phyloP scores from a whole-genome alignment of 2,888 invertebrate genomes.

The Schrankia costaestrigalis region DNA sequence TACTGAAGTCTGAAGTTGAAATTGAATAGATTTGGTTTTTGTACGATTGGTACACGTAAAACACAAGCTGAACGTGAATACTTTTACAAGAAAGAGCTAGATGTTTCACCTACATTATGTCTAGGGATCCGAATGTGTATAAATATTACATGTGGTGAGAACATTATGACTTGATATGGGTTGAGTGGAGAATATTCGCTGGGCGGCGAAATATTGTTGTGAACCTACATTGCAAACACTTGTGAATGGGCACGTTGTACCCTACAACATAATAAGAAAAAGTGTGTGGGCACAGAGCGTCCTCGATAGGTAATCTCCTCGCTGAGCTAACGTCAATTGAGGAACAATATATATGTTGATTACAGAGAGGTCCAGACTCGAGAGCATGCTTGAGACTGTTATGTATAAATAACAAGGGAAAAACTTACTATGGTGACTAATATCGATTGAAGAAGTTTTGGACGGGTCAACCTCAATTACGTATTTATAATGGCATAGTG shows the following conservation, averaged over 20 bases:
- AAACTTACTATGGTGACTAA: no score
- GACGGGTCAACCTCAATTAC: no score
- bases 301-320: slow-evolving; percentile 1
- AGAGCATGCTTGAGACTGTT: no score
- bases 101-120: slow-evolving; percentile 8
- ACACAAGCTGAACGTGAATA: slow-evolving; percentile 1
- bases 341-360: not conserved
- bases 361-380: not conserved
- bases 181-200: slow-evolving; percentile 13
- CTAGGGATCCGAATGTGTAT: slow-evolving; percentile 8
- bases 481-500: no score
- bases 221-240: slow-evolving; percentile 5
- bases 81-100: slow-evolving; percentile 4
- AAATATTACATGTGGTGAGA: slow-evolving; percentile 14
- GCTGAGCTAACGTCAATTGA: not conserved
- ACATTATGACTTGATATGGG: slow-evolving; percentile 10
- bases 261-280: slow-evolving; percentile 21
- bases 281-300: slow-evolving; percentile 15
- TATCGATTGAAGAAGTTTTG: no score
- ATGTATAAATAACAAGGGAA: no score
- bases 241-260: slow-evolving; percentile 6
- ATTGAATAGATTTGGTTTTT: slow-evolving; percentile 15
- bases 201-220: not conserved
- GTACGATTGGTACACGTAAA: slow-evolving; percentile 11
- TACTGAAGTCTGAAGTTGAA: slow-evolving; percentile 5